phyloP scores from a whole-genome alignment of 1,140 invertebrate species.

The Lordiphosa mommai region DNA sequence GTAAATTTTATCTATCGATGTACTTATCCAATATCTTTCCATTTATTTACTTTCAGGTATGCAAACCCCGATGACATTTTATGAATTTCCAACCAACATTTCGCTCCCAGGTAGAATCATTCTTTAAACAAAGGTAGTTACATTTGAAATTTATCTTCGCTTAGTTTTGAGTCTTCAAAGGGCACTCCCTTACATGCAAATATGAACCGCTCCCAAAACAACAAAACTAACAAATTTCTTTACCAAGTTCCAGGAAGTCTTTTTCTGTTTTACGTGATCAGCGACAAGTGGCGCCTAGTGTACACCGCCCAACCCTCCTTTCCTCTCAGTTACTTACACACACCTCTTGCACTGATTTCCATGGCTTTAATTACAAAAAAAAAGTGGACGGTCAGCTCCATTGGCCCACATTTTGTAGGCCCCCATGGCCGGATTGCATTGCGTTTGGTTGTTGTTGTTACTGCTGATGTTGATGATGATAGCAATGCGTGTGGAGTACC shows the following conservation, averaged over 20 bases:
- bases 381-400: slow-evolving; percentile 8
- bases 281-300: slow-evolving; percentile 2
- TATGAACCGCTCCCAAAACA: slow-evolving; percentile 3
- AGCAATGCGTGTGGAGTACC: slow-evolving; percentile 2
- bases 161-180: background rate
- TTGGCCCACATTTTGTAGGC: slow-evolving; percentile 10
- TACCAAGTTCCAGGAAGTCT: slow-evolving; percentile 2
- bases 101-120: background rate
- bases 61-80: background rate
- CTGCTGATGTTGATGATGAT: slow-evolving; percentile 1
- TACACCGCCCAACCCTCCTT: background rate
- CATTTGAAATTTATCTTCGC: background rate
- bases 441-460: background rate
- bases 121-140: background rate
- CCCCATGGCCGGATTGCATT: background rate
- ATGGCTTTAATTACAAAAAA: slow-evolving; percentile 11
- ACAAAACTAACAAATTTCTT: too few species aligned
- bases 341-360: slow-evolving; percentile 4
- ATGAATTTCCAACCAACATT: background rate
- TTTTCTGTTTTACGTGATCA: slow-evolving; percentile 5
- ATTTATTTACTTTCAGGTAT: background rate
- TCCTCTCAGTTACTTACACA: background rate
- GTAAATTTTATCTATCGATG: too few species aligned
- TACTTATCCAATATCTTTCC: background rate
- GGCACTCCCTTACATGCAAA: background rate